A percentile compares a stretch with the other conserved stretches of the same genome.
phyloP scores from a whole-genome alignment of 2,888 invertebrate species.

The Smittia sp. region DNA sequence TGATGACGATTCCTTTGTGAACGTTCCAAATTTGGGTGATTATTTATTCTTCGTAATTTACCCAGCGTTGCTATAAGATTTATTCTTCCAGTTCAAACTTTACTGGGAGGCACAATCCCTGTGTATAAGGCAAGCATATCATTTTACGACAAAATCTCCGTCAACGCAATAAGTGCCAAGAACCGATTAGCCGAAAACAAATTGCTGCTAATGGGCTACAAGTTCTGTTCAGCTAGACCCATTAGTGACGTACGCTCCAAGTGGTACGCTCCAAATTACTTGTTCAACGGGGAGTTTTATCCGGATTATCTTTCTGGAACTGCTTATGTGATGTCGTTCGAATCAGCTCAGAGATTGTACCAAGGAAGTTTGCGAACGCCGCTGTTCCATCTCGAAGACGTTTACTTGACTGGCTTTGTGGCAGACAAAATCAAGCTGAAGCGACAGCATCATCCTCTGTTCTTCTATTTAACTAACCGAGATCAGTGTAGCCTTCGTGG shows the following conservation, averaged over 20 bases:
- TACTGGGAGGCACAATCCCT: constrained; percentile 54
- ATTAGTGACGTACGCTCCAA: constrained; percentile 71
- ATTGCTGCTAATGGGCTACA: constrained; percentile 66
- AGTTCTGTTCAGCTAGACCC: constrained; percentile 76
- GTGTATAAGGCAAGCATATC: constrained; percentile 52
- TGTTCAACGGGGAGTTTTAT: constrained; percentile 69
- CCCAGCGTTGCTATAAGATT: too few relatives aligned
- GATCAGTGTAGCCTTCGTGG: constrained; percentile 57
- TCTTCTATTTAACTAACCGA: constrained; percentile 58
- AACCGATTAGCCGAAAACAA: constrained; percentile 51
- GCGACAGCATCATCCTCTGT: constrained; percentile 64
- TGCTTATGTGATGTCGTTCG: constrained; percentile 71
- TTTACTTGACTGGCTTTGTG: constrained; percentile 68
- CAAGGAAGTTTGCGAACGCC: constrained; percentile 65
- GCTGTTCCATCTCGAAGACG: constrained; percentile 74
- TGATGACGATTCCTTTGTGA: constrained; percentile 84
- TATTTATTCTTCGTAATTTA: too few relatives aligned
- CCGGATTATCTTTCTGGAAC: constrained; percentile 81
- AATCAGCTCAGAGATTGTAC: constrained; percentile 65
- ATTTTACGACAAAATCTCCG: constrained; percentile 48
- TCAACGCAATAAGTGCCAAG: constrained; percentile 46
- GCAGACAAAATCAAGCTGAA: constrained; percentile 59
- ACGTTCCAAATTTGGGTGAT: constrained; percentile 70
- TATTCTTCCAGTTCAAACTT: constrained; percentile 58
- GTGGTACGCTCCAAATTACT: constrained; percentile 80